Percentiles rank a stretch among this genome's conserved stretches.
These are phyloP conservation scores for Lasiurus cinereus DNA, from an alignment of 2,113 vertebrate genomes.

Conservation along the genomic window DNA sequence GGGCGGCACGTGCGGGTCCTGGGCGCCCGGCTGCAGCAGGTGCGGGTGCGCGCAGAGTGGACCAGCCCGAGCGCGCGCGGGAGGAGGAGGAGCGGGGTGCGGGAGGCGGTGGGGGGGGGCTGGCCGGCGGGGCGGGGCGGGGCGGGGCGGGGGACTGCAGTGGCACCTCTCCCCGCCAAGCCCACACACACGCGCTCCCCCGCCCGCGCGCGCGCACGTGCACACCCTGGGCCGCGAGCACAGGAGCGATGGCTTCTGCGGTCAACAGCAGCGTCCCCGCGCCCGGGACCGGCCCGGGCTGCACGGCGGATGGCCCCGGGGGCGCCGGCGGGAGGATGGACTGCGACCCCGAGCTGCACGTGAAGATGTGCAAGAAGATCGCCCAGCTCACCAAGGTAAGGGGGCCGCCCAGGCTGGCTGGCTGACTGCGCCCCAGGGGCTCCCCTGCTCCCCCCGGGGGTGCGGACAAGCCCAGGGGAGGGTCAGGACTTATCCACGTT, in stretches of 20 bases:
- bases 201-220: constrained; percentile 61
- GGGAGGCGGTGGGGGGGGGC: rapidly evolving
- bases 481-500: background rate
- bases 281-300: constrained; percentile 88
- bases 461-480: background rate
- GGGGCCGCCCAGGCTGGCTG: constrained; percentile 48
- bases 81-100: background rate
- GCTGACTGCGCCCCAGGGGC: background rate
- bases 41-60: constrained; percentile 73
- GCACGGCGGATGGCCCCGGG: constrained; percentile 87
- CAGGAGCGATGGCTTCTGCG: constrained; percentile 90
- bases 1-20: constrained; percentile 35
- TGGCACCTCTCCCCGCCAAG: background rate
- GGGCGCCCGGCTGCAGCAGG: constrained; percentile 69
- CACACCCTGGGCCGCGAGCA: background rate
- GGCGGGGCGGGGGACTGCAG: constrained; percentile 31
- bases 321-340: constrained; percentile 86
- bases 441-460: background rate
- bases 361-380: constrained; percentile 99
- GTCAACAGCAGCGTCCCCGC: constrained; percentile 89
- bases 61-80: background rate
- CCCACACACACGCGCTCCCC: background rate
- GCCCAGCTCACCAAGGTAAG: constrained; percentile 98
- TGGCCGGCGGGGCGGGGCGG: background rate
- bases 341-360: constrained; percentile 92